A percentile compares a stretch with the other conserved stretches of the same genome.
These are phyloP conservation scores for Adrianichthys oophorus DNA, from an alignment of 2,797 vertebrate genomes.

Conservation along the genomic window DNA sequence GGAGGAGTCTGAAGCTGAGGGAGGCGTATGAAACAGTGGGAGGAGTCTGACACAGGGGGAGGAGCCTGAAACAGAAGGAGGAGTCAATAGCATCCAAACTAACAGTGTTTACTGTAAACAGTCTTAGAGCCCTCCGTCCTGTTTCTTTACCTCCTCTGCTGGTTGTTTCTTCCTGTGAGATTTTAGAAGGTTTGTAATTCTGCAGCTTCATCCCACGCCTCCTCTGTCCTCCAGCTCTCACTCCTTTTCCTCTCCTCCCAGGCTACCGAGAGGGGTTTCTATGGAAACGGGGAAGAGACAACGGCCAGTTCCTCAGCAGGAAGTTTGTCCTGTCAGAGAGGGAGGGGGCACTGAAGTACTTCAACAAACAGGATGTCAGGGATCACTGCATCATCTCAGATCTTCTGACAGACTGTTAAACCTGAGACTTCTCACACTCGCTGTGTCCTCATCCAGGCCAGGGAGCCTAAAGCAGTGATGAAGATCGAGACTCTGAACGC, in stretches of 20 bases:
- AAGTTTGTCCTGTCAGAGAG: constrained; percentile 94
- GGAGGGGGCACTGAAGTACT: constrained; percentile 95
- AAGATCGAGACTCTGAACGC: constrained; percentile 95
- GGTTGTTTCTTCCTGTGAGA: constrained; percentile 1
- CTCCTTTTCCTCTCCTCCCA: constrained; percentile 52
- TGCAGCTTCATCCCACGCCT: constrained; percentile 10
- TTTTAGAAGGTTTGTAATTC: constrained; percentile 36
- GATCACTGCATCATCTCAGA: no score
- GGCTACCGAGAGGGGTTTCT: constrained; percentile 96
- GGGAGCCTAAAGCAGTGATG: constrained; percentile 95
- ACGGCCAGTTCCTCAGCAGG: constrained; percentile 93
- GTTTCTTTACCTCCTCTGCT: constrained; percentile 14
- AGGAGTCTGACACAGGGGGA: no score
- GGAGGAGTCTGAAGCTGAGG: no score
- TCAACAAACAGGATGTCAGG: constrained; percentile 96
- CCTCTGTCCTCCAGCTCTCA: background rate
- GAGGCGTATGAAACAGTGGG: no score
- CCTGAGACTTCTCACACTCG: background rate
- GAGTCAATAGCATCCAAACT: no score
- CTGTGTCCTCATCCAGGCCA: constrained; percentile 77
- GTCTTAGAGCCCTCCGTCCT: background rate
- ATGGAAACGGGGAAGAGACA: constrained; percentile 97
- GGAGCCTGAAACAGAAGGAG: no score
- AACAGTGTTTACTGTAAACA: no score
- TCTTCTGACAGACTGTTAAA: no score